Conservation (phyloP, 2,888 invertebrate genomes). For the Cataglyphis altisquamis region DNA sequence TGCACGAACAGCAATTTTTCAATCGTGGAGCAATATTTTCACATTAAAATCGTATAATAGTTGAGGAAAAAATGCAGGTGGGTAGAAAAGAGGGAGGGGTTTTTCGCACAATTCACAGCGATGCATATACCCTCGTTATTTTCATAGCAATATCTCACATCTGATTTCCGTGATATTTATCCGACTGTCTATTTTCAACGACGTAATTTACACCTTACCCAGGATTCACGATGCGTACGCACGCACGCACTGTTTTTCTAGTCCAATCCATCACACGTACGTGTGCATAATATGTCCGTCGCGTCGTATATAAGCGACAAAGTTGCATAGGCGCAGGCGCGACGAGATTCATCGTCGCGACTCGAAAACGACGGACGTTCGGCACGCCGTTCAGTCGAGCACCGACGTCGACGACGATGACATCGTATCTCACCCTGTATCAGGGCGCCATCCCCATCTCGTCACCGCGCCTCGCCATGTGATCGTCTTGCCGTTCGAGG, state of each 20-base stretch:
- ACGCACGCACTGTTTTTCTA: conserved; percentile 76
- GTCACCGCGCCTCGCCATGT: conserved; percentile 63
- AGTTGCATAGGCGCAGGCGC: conserved; percentile 72
- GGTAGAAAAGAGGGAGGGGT: not conserved
- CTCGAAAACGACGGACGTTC: conserved; percentile 56
- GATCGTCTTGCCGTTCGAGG: conserved; percentile 44
- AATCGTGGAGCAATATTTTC: conserved; percentile 14
- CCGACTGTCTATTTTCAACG: conserved; percentile 37
- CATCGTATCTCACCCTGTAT: conserved; percentile 47
- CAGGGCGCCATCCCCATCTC: conserved; percentile 1
- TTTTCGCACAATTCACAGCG: not conserved
- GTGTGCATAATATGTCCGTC: conserved; percentile 63
- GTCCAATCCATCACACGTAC: conserved; percentile 80
- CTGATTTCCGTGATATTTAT: conserved; percentile 23
- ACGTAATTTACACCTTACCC: conserved; percentile 60
- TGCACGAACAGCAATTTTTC: not conserved
- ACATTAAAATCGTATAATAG: not conserved
- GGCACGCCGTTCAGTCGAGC: conserved; percentile 72
- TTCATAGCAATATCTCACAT: not conserved
- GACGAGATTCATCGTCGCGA: conserved; percentile 52
- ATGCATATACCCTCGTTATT: not conserved
- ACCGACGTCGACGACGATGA: conserved; percentile 69
- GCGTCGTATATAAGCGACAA: conserved; percentile 76
- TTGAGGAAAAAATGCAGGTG: not conserved
- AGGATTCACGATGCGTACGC: conserved; percentile 74